Evolutionary conservation across 2,888 invertebrate species (phyloP), one percentile per base, ranked within the genome.

Genomic region (Gastrophysa polygoni): DNA sequence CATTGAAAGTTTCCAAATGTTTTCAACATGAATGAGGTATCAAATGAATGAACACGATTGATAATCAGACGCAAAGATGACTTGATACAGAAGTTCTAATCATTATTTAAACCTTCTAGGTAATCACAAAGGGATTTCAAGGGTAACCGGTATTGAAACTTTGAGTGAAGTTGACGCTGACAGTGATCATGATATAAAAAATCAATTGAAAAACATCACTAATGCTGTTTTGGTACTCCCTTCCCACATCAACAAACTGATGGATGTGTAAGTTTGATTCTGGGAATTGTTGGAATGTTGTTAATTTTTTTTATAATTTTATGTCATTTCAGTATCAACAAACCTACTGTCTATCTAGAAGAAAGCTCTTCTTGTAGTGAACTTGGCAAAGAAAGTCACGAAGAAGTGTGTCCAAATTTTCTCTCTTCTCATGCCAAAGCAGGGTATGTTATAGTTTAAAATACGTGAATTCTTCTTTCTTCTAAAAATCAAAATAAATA

Each of bases 301-400:
- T 47, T 49, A 7, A 24, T 11, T 6, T 16, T 47, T 20, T 16
- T 49, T 21, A 14, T 14, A 54, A 50, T 64, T 47, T 72, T 73
- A 2, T 3, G 14, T 38, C n/a, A 44, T 63, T 70, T 47, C 57
- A 72, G 67, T 17, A 75, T 73, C 62, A 70, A 80, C 18, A 80
- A 80, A 68, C 75, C 77, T 21, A 69, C 76, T 18, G 75, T 78
- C 14, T 82, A 81, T 61, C 66, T 82, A 60, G 81, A 81, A 66
- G 82, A 82, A 66, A 82, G 81, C 67, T 81, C 81, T 3, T 82
- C 82, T 1, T 81, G 81, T 60, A 82, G 82, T 60, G 82, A 82
- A 69, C 69, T 81, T 28, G 82, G 81, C 14, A 82, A 82, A 73
- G 81, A 78, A 57, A 72, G 73, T 11, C 78, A 77, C 28, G 77